Evolutionary conservation across 2,888 invertebrate genomes (phyloP), one percentile per base, ranked within the genome.

Genomic region (Tenthredo distinguenda): DNA sequence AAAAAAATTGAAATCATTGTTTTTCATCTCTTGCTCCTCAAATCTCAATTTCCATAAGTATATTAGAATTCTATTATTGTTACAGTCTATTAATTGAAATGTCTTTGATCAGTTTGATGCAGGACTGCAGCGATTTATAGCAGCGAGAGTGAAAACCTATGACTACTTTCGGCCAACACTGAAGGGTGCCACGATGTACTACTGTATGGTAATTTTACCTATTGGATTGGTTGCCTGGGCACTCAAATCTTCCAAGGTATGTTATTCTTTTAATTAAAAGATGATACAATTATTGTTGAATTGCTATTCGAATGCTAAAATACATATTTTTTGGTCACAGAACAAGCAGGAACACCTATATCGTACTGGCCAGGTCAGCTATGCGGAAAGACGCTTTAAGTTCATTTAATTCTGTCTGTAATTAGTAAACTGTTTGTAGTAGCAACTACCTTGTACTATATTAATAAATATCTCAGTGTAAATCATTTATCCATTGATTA

Each of bases 61-160:
- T 74, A 40, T 74, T 18, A 26, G 0, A 12, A 31, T 31, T 10
- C 10, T 26, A 77, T 77, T 55, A 47, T 18, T 55, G 3, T 21
- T 21, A 15, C 7, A 31, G 21, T 34, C 34, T 26, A 62, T 86
- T 81, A 37, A 79, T 50, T 68, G 74, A 31, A 37, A 65, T 79
- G 85, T 76, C 90, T 89, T 89, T 87, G 85, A 95, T 95, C 94
- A 98, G 98, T 97, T 98, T 92, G 98, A 98, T 93, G 94, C 96
- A n/a, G 97, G 96, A 12, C 88, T 98, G 3, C 96, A 97, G 90
- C 95, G 97, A 84, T 97, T 95, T 91, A 94, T 96, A 91, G 95
- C 98, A 0, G 95, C 97, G 96, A 95, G 95, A 92, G 95, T 95
- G 0, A 95, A 95, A 9, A 94, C 95, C 82, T 95, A 94, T 87